Evolutionary conservation across 2,113 vertebrate species (phyloP).

Genomic region (Gobio gobio): DNA sequence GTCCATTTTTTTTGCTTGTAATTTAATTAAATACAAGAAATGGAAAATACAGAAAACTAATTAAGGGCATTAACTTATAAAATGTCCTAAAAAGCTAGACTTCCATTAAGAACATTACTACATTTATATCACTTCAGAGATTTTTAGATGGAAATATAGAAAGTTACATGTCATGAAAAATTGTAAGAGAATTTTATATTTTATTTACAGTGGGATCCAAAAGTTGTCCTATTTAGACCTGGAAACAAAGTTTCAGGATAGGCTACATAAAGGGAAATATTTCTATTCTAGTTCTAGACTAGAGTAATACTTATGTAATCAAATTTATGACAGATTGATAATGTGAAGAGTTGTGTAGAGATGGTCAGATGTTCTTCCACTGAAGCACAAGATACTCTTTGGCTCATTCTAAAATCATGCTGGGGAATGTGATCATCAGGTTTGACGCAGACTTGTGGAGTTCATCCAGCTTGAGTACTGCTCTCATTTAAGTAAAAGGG

Average conservation of each 20-base stretch:
- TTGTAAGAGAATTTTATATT: not conserved
- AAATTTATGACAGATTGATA: not conserved
- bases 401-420: not conserved
- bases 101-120: no score
- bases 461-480: not conserved
- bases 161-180: not conserved
- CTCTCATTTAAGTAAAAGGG: not conserved
- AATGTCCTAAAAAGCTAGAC: no score
- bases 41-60: no score
- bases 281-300: no score
- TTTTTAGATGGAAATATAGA: not conserved
- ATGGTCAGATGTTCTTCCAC: not conserved
- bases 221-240: not conserved
- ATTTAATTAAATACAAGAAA: not conserved
- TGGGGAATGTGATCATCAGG: not conserved
- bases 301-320: not conserved
- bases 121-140: no score
- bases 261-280: not conserved
- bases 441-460: not conserved
- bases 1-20: not conserved
- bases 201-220: not conserved
- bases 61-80: no score
- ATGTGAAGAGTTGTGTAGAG: not conserved
- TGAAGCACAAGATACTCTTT: constrained; percentile 19
- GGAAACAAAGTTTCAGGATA: not conserved